A percentile compares a stretch with the other conserved stretches of the same genome.
phyloP scores from a whole-genome alignment of 2,797 vertebrate genomes.

The Podarcis siculus region DNA sequence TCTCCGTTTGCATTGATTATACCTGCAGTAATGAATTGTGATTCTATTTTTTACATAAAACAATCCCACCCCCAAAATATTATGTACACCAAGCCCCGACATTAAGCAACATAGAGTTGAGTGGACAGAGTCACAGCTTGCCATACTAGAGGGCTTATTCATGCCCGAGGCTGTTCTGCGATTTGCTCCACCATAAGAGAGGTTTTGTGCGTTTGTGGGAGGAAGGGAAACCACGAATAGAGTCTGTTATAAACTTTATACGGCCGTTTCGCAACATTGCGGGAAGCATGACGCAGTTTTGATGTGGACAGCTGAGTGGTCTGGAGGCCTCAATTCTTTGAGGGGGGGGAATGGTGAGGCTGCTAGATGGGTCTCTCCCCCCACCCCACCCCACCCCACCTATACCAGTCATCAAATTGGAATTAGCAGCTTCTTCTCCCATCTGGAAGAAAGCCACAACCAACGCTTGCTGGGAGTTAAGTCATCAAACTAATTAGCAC shows the following conservation, averaged over 20 bases:
- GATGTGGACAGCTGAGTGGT: neutral
- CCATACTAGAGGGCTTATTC: neutral
- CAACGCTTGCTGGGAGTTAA: neutral
- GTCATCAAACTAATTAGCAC: neutral
- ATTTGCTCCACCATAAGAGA: neutral
- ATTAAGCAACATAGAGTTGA: neutral
- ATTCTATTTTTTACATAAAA: too few relatives aligned
- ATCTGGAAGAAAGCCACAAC: neutral
- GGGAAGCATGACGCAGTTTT: neutral
- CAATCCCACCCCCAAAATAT: neutral
- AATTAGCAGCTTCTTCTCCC: neutral
- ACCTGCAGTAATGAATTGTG: too few relatives aligned
- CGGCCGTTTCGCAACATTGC: neutral
- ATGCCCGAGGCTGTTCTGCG: fast-evolving
- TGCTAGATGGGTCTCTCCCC: neutral
- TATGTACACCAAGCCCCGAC: neutral
- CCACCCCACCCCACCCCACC: too few relatives aligned
- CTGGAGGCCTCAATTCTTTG: neutral
- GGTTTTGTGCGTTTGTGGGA: neutral
- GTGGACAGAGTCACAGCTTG: too few relatives aligned
- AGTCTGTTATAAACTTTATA: neutral
- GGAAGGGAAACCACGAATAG: neutral
- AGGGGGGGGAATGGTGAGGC: too few relatives aligned
- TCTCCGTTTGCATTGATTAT: too few relatives aligned
- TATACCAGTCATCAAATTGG: neutral